Evolutionary conservation across 2,888 invertebrate genomes (phyloP).

Genomic region (Lasioglossum morio): DNA sequence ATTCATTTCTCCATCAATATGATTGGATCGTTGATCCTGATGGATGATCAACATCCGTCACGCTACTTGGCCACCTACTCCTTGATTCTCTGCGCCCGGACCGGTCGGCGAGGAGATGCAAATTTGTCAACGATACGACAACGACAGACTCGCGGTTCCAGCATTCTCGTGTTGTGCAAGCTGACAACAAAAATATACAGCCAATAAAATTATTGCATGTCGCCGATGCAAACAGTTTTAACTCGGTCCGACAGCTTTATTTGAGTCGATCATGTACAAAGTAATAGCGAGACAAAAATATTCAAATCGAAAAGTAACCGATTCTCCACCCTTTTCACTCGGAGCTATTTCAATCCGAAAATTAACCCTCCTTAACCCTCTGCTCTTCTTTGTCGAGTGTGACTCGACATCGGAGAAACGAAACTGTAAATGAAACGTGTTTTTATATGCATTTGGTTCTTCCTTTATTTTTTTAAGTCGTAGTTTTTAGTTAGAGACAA

Average conservation of each 20-base stretch:
- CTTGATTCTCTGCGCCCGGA: slow-evolving; percentile 41
- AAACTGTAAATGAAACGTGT: too few relatives aligned
- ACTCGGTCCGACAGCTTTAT: background rate
- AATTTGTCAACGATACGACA: slow-evolving; percentile 49
- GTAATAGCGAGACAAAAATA: background rate
- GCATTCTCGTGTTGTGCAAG: background rate
- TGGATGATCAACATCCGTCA: slow-evolving; percentile 69
- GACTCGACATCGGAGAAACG: too few relatives aligned
- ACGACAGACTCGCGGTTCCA: background rate
- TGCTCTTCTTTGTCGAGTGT: too few relatives aligned
- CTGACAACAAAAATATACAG: background rate
- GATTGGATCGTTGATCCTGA: slow-evolving; percentile 70
- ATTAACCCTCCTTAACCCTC: too few relatives aligned
- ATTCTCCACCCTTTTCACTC: too few relatives aligned
- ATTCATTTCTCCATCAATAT: slow-evolving; percentile 69
- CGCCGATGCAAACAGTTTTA: background rate
- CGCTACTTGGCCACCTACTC: slow-evolving; percentile 22
- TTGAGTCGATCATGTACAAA: background rate
- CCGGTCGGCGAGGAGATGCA: slow-evolving; percentile 39
- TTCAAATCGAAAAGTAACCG: background rate
- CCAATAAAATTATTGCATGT: background rate
- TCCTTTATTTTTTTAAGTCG: too few relatives aligned
- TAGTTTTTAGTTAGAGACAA: too few relatives aligned
- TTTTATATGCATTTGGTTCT: too few relatives aligned
- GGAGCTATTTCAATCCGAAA: too few relatives aligned